Evolutionary conservation across 2,113 vertebrate genomes (phyloP).

Genomic region (Marmota monax): DNA sequence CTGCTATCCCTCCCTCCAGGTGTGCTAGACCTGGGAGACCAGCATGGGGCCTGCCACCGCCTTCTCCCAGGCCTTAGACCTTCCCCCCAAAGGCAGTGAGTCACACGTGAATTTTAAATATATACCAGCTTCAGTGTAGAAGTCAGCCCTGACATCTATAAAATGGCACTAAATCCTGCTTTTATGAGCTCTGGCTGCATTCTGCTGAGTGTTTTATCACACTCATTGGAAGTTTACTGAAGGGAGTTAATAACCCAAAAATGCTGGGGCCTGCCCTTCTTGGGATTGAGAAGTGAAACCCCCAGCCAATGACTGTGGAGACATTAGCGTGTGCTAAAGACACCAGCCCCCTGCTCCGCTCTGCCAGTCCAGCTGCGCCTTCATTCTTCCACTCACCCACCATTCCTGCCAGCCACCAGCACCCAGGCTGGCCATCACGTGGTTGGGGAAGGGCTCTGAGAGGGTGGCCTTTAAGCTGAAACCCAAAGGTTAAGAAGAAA

Average conservation of each 20-base stretch:
- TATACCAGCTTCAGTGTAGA: background rate
- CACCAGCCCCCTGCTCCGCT: background rate
- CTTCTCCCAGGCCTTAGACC: background rate
- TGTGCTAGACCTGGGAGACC: background rate
- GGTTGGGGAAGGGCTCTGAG: background rate
- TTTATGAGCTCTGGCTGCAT: constrained; percentile 78
- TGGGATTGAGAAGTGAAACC: background rate
- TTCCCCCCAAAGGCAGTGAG: constrained; percentile 35
- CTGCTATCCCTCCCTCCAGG: background rate
- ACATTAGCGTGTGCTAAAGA: background rate
- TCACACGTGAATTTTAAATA: constrained; percentile 59
- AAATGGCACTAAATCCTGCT: constrained; percentile 79
- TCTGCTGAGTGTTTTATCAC: constrained; percentile 76
- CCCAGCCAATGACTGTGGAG: accelerated
- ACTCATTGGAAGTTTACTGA: constrained; percentile 71
- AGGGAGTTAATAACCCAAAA: constrained; percentile 76
- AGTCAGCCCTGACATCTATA: constrained; percentile 76
- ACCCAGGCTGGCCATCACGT: background rate
- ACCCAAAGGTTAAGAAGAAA: constrained; percentile 22
- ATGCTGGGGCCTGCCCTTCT: background rate
- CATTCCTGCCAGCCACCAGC: background rate
- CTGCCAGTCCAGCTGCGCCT: background rate
- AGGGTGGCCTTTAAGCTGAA: background rate
- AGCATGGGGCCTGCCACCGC: background rate
- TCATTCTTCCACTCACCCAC: background rate